Base-by-base conservation (phyloP, 1,140 invertebrate genomes). In the Dryas iulia region DNA sequence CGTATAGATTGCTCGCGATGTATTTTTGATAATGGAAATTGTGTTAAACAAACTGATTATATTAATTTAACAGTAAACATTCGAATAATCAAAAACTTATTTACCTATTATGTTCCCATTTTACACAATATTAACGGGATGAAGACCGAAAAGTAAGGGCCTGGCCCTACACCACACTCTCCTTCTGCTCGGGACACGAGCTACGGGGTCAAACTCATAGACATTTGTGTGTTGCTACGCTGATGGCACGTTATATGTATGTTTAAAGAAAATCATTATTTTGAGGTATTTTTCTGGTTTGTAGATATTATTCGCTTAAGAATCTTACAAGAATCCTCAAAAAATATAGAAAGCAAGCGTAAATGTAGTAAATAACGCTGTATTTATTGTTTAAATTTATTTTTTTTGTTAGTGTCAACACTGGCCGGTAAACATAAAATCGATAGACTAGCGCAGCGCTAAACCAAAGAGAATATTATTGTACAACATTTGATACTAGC, bases 31-130 rank as follows among this genome's bases (percentile, higher is more conserved):
- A 68, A 39, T 53, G 65, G 58, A 69, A 71, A 76, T 74, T 76
- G 71, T 59, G 53, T 71, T 64, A 35, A 69, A 10, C 23, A 59
- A 66, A 65, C 53, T 68, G 59, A 66, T 25, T 52, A 64, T 69
- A 66, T 39, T 57, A 52, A 39, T 69, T 47, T 52, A 71, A 60
- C 53, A 66, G 14, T 66, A 66, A 52, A 39, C 35, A 59, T 72
- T 72, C 53, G 25, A 57, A 57, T 76, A 72, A 64, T 79, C 75
- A 80, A 82, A 79, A 81, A 79, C 35, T 77, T 82, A 90, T 86
- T 87, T 91, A 91, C 89, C 89, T 87, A 89, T 89, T 89, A 91
- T 85, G 89, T 91, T 81, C 89, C 87, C 89, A 91, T 91, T 91
- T 90, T 91, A 87, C 82, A 86, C 85, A 82, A 78, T 79, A 82